A percentile compares a stretch with the other conserved stretches of the same genome.
Conservation (phyloP, 2,888 invertebrate species). For the Leptarthrus brevirostris region DNA sequence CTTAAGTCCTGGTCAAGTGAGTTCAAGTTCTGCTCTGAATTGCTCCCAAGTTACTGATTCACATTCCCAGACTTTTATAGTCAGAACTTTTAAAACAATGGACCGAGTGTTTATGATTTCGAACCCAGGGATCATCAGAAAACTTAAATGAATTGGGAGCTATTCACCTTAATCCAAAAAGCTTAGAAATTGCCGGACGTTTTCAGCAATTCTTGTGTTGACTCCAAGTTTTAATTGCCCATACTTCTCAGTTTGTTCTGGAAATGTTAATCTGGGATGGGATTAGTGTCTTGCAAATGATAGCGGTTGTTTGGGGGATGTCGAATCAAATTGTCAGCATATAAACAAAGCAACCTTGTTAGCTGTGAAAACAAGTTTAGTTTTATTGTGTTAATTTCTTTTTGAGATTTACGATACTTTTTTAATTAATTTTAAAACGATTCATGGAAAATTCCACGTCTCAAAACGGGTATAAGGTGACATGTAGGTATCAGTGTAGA, state of each 20-base stretch:
- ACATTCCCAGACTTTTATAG: neutral
- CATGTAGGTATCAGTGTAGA: too few species aligned
- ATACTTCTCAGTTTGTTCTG: neutral
- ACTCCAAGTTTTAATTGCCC: neutral
- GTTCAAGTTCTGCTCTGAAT: conserved; percentile 21
- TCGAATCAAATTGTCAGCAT: neutral
- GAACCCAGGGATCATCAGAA: neutral
- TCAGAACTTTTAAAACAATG: conserved; percentile 11
- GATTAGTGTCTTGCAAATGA: neutral
- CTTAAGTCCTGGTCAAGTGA: conserved; percentile 2
- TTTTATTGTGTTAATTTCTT: too few species aligned
- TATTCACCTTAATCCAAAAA: neutral
- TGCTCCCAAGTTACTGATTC: neutral
- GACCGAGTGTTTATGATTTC: neutral
- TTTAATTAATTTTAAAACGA: too few species aligned
- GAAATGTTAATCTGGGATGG: neutral
- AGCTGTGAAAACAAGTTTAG: too few species aligned
- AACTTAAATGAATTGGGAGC: neutral
- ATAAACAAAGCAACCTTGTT: too few species aligned
- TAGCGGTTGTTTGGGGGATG: neutral
- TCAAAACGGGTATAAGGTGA: too few species aligned
- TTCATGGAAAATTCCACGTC: too few species aligned
- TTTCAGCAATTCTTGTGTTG: neutral
- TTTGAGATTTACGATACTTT: too few species aligned
- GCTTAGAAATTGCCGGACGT: neutral